Base-by-base conservation (phyloP, 2,113 vertebrate species). In the Donacobius atricapilla region DNA sequence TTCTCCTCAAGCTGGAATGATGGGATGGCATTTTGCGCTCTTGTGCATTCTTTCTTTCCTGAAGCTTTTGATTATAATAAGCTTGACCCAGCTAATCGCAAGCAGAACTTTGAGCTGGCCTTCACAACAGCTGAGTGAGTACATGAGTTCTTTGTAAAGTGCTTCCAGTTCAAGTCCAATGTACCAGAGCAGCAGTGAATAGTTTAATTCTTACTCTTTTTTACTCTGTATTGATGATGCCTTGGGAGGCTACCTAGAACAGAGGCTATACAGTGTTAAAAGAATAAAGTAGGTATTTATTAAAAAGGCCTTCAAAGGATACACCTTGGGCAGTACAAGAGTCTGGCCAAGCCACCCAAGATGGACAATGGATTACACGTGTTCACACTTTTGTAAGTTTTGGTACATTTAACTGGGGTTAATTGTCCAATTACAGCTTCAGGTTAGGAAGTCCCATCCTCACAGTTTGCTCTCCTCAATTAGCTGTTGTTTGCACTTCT, bases 1-100 rank as follows among this genome's bases (percentile, higher is more conserved):
- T 99, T 99, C 97, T 99, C 99, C 11, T 99, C 99, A 75, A 99
- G 99, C 94, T 99, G 99, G 99, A 99, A 98, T 1, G 99, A 99
- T 7, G 99, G 99, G 13, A 99, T 99, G 99, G 99, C 99, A 15
- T 99, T 99, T 97, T 99, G 99, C 2, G 99, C 99, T 53, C 98
- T 99, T 37, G 98, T 99, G 30, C 99, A 99, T 97, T 98, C 99
- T 13, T 99, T 99, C 98, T 99, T 99, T 95, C 99, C 99, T 0
- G 98, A 99, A 31, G 98, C 99, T 93, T 99, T 99, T 45, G 99
- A 99, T 63, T 99, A 99, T 89, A 98, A 97, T 33, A 48, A 96
- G 19, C 98, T 99, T 97, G 96, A 98, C 44, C 97, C 99, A 19
- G 87, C 97, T 7, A 98, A 99, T 92, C 98, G 97, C 93, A 99